A percentile compares a stretch with the other conserved stretches of the same genome.
phyloP scores from a whole-genome alignment of 1,140 invertebrate species.

The Caenorhabditis tropicalis region DNA sequence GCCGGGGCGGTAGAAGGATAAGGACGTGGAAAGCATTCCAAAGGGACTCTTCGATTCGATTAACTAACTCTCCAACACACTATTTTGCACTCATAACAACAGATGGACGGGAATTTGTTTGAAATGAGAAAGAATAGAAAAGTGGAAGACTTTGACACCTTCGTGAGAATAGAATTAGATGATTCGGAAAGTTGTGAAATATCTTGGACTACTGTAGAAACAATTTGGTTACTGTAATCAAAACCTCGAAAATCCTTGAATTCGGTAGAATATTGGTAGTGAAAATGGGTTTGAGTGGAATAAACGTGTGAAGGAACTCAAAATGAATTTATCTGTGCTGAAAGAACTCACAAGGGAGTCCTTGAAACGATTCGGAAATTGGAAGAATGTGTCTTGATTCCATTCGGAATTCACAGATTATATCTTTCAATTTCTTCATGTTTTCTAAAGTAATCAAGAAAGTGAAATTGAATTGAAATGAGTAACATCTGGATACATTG shows the following conservation, averaged over 20 bases:
- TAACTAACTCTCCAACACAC: neutral
- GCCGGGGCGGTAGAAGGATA: neutral
- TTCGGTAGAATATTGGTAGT: too few relatives aligned
- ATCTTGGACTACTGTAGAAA: neutral
- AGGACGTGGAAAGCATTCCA: conserved; percentile 10
- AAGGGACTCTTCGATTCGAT: conserved; percentile 21
- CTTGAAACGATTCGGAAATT: conserved; percentile 21
- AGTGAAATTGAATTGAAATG: neutral
- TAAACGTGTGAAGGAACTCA: neutral
- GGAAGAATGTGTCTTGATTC: neutral
- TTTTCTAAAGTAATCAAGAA: neutral
- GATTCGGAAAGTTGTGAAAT: neutral
- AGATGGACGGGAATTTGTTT: neutral
- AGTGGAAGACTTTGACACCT: neutral
- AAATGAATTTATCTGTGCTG: neutral
- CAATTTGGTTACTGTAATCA: too few relatives aligned
- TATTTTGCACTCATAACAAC: conserved; percentile 33
- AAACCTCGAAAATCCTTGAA: too few relatives aligned
- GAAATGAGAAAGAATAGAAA: neutral
- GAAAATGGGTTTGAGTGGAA: neutral
- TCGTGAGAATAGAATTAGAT: neutral
- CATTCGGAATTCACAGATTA: neutral
- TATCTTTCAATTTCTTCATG: neutral
- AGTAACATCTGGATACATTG: neutral
- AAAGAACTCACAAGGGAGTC: conserved; percentile 11